Percentiles rank a stretch among this genome's conserved stretches.
phyloP scores from a whole-genome alignment of 1,140 invertebrate species.

The Danaus melanippus region DNA sequence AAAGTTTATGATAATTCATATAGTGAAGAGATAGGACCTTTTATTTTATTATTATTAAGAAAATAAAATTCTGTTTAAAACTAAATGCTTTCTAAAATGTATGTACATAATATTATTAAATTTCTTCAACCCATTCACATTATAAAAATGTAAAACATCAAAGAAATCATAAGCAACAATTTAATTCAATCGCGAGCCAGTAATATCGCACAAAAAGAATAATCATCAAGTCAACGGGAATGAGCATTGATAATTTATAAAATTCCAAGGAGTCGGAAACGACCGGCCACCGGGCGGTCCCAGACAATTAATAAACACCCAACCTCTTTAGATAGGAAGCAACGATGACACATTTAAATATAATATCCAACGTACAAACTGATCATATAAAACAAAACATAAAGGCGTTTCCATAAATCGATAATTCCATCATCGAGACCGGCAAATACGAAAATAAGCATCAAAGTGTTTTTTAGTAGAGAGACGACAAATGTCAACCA shows the following conservation, averaged over 20 bases:
- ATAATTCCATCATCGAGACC: slow-evolving; percentile 59
- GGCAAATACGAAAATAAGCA: slow-evolving; percentile 68
- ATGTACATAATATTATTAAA: too few species aligned
- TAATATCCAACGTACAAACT: slow-evolving; percentile 48
- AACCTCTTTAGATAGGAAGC: slow-evolving; percentile 58
- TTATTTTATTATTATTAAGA: too few species aligned
- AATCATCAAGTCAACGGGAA: slow-evolving; percentile 15
- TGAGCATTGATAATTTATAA: slow-evolving; percentile 17
- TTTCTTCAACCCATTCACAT: too few species aligned
- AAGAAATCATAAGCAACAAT: too few species aligned
- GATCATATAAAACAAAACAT: slow-evolving; percentile 46
- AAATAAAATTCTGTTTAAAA: too few species aligned
- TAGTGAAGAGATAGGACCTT: too few species aligned
- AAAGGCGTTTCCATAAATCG: slow-evolving; percentile 58
- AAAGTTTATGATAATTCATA: too few species aligned
- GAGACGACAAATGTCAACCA: slow-evolving; percentile 61
- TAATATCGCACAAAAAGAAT: slow-evolving; percentile 11
- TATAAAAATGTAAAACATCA: too few species aligned
- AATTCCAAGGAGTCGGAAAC: slow-evolving; percentile 30
- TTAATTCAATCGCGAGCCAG: not conserved
- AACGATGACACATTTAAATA: slow-evolving; percentile 62
- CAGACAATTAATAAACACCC: slow-evolving; percentile 51
- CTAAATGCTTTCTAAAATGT: too few species aligned
- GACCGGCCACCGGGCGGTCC: slow-evolving; percentile 32
- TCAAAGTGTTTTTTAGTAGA: slow-evolving; percentile 66